Evolutionary conservation across 2,113 vertebrate genomes (phyloP).

Genomic region (Caretta caretta): DNA sequence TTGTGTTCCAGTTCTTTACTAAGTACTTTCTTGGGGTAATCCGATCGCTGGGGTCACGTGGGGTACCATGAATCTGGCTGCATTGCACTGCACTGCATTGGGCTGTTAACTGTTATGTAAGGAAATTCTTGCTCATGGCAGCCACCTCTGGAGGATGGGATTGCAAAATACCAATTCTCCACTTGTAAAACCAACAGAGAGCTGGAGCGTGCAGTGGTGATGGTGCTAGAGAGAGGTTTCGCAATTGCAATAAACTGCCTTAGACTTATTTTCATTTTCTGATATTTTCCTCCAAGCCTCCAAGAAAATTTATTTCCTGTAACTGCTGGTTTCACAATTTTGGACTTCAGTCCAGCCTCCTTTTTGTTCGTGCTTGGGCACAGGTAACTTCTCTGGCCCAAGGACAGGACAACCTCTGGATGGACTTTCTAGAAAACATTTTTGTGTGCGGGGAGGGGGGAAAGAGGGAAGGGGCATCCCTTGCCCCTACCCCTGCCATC

Average conservation of each 20-base stretch:
- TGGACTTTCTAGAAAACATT: not conserved
- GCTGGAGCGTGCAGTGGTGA: not conserved
- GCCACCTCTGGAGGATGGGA: not conserved
- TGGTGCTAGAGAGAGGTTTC: not conserved
- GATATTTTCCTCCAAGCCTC: not conserved
- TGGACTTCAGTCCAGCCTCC: not conserved
- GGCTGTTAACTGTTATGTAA: not conserved
- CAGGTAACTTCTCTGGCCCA: not conserved
- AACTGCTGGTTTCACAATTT: not conserved
- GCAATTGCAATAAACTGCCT: not conserved
- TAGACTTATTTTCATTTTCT: not conserved
- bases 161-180: not conserved
- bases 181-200: not conserved
- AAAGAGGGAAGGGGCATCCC: no score
- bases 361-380: not conserved
- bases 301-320: not conserved
- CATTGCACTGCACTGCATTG: not conserved
- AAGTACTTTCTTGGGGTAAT: not conserved
- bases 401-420: not conserved
- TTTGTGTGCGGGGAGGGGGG: not conserved
- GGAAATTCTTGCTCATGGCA: not conserved
- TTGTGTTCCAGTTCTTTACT: not conserved
- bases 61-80: not conserved
- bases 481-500: not conserved
- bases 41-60: not conserved